Evolutionary conservation across 1,140 invertebrate genomes (phyloP).

Genomic region (Aphis craccivora): DNA sequence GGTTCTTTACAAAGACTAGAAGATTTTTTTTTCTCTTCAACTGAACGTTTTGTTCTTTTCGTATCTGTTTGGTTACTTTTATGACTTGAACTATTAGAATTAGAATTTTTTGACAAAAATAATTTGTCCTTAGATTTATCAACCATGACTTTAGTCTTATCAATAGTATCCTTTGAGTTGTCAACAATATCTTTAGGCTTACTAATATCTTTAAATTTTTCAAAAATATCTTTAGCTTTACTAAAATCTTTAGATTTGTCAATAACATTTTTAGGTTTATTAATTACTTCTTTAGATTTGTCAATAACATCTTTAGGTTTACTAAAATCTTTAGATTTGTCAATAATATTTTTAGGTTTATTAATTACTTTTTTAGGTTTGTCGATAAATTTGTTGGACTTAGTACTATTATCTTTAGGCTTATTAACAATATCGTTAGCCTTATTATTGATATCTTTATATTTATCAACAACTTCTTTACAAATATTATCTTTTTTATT

Average conservation of each 20-base stretch:
- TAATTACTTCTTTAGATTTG: neutral
- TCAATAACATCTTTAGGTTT: constrained; percentile 23
- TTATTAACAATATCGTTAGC: too few species aligned
- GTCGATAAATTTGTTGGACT: too few species aligned
- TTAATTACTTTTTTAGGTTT: too few species aligned
- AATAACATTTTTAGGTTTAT: neutral
- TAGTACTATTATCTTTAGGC: too few species aligned
- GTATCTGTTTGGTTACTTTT: neutral
- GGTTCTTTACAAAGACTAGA: constrained; percentile 53
- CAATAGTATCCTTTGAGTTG: neutral
- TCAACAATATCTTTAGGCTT: neutral
- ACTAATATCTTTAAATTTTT: neutral
- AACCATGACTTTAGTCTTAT: constrained; percentile 36
- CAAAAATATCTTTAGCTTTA: neutral
- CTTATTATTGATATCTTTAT: neutral
- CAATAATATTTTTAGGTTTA: neutral
- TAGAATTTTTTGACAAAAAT: neutral
- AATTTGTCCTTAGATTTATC: constrained; percentile 27
- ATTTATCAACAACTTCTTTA: constrained; percentile 23
- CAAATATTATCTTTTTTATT: constrained; percentile 44
- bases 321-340: constrained; percentile 18
- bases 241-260: neutral
- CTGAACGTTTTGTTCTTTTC: neutral
- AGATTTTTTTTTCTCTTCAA: constrained; percentile 16
- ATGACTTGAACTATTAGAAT: constrained; percentile 19